Evolutionary conservation across 2,113 vertebrate species (phyloP), one percentile per base, ranked within the genome.

Genomic region (Tupaia chinensis): DNA sequence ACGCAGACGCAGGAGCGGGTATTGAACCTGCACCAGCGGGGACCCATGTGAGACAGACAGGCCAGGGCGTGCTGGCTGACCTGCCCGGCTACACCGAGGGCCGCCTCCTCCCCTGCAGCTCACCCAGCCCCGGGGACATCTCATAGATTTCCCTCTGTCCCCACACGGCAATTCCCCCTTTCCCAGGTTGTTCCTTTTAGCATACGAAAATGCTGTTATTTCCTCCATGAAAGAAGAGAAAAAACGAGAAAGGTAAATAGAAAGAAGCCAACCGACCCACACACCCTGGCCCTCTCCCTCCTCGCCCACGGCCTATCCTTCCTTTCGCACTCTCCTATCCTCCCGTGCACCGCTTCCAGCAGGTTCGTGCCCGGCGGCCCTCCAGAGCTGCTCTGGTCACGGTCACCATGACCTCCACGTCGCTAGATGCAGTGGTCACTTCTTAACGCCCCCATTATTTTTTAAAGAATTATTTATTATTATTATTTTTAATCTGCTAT

Each of bases 51-150:
- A 23, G 86, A 25, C 34, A 13, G 69, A 17, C 0, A 4, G 25
- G 32, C 3, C 1, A 10, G 54, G 25, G 19, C 1, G 0, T 7
- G 11, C 0, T 65, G 44, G 17, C 58, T 34, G 34, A 29, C 29
- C 54, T 53, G 23, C 32, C 54, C 19, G 8, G 14, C 23, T 34
- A 81, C 15, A 9, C 0, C 2, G 72, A 29, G 76, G 44, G 27
- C 34, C 27, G 12, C n/a, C 32, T 53, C 66, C 5, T 29, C 58
- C 32, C 70, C n/a, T 5, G 7, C 7, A 44, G 44, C 7, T 25
- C n/a, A 17, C 11, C 29, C 10, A 58, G 76, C 4, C 22, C 23
- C 17, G 13, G 12, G 1, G 53, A 83, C 1, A 7, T 86, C 68
- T 61, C 56, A 7, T 25, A 70, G 87, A 32, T 54, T 6, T 34